Conservation (phyloP, 2,888 invertebrate species). For the Aporophyla nigra region DNA sequence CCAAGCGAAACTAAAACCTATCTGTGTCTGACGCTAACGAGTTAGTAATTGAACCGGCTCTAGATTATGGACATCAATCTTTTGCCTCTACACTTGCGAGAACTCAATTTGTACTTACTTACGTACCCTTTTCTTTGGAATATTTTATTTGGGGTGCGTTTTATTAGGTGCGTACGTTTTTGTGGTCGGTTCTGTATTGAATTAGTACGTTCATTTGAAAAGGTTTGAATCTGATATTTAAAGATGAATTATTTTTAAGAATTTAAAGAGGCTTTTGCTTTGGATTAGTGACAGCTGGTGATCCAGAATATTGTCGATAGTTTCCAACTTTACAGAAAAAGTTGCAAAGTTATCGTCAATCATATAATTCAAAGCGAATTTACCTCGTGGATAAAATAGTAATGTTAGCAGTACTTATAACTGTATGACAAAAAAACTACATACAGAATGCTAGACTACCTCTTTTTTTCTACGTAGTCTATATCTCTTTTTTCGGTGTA, state of each 20-base stretch:
- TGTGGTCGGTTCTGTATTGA: background rate
- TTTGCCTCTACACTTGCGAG: slow-evolving; percentile 7
- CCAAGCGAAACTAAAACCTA: background rate
- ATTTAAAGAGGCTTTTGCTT: background rate
- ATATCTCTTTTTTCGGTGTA: too few species aligned
- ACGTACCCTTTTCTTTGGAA: background rate
- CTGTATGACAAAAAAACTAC: background rate
- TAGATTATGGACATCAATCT: slow-evolving; percentile 42
- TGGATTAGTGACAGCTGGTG: background rate
- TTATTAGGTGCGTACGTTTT: background rate
- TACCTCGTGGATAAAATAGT: background rate
- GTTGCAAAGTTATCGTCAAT: background rate
- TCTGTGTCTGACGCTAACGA: slow-evolving; percentile 48
- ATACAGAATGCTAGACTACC: too few species aligned
- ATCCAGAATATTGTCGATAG: too few species aligned
- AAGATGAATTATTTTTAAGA: background rate
- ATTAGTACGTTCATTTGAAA: background rate
- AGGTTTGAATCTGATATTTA: background rate
- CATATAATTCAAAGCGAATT: background rate
- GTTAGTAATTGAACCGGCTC: slow-evolving; percentile 24
- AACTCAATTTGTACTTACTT: slow-evolving; percentile 39
- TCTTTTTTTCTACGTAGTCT: too few species aligned
- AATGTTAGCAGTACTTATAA: background rate
- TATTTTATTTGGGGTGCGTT: slow-evolving; percentile 3
- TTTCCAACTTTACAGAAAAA: background rate